A percentile compares a stretch with the other conserved stretches of the same genome.
phyloP scores from a whole-genome alignment of 2,113 vertebrate species.

The Tapirus terrestris region DNA sequence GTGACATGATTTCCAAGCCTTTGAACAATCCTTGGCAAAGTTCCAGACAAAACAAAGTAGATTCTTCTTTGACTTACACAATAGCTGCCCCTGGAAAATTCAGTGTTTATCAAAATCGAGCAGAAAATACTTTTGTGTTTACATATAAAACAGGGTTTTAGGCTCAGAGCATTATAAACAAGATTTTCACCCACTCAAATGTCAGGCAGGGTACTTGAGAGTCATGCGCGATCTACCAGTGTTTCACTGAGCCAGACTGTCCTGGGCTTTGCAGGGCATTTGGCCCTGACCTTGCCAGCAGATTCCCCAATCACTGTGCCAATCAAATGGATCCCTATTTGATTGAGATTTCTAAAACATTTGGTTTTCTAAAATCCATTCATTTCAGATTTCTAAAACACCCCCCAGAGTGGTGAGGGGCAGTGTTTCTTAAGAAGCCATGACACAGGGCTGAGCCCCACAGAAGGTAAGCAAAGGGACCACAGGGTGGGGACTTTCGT shows the following conservation, averaged over 20 bases:
- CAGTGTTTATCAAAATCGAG: conserved; percentile 31
- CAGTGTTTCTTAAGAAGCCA: background rate
- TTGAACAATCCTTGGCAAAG: background rate
- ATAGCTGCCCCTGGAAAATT: background rate
- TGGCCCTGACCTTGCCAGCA: background rate
- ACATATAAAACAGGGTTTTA: conserved; percentile 30
- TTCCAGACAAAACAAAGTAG: conserved; percentile 15
- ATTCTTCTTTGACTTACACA: background rate
- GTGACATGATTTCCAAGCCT: background rate
- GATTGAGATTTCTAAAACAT: background rate
- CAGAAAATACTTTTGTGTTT: conserved; percentile 59
- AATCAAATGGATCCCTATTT: background rate
- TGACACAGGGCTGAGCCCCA: background rate
- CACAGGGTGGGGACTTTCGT: rapidly evolving
- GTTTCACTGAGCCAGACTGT: background rate
- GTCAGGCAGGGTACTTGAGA: background rate
- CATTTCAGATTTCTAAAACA: background rate
- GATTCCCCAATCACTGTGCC: background rate
- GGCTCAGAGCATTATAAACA: background rate
- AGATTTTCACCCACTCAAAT: conserved; percentile 4
- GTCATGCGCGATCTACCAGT: background rate
- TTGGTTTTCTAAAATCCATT: background rate
- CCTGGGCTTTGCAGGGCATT: background rate
- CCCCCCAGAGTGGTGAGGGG: no score
- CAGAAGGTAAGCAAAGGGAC: background rate